A percentile compares a stretch with the other conserved stretches of the same genome.
Conservation (phyloP, 2,113 vertebrate genomes). For the Gymnarchus niloticus region DNA sequence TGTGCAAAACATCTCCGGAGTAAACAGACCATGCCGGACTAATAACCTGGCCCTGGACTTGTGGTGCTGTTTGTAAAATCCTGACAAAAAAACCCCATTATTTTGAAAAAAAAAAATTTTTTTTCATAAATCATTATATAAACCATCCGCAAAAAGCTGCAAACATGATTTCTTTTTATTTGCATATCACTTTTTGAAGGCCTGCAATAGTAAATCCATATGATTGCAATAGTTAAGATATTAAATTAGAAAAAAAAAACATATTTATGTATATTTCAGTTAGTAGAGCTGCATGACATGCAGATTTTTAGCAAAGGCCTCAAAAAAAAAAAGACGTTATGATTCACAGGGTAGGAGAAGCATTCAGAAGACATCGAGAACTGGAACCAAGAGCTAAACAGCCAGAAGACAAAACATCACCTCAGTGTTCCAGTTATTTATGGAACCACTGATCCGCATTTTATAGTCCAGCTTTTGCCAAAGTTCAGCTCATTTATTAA, state of each 20-base stretch:
- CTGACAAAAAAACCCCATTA: constrained; percentile 5
- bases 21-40: not conserved
- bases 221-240: not conserved
- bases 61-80: not conserved
- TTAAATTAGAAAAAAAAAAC: too few species aligned
- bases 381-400: not conserved
- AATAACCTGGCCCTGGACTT: not conserved
- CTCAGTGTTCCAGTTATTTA: not conserved
- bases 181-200: not conserved
- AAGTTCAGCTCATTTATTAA: not conserved
- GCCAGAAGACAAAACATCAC: not conserved
- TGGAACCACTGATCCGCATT: not conserved
- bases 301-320: not conserved
- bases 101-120: not conserved
- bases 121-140: not conserved
- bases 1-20: not conserved
- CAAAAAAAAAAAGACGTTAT: not conserved
- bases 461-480: not conserved
- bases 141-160: not conserved
- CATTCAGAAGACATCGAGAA: not conserved
- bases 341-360: not conserved
- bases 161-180: not conserved
- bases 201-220: not conserved
- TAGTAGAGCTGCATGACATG: not conserved
- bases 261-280: not conserved